phyloP scores from a whole-genome alignment of 2,888 invertebrate species.

The Oxycera nigricornis region DNA sequence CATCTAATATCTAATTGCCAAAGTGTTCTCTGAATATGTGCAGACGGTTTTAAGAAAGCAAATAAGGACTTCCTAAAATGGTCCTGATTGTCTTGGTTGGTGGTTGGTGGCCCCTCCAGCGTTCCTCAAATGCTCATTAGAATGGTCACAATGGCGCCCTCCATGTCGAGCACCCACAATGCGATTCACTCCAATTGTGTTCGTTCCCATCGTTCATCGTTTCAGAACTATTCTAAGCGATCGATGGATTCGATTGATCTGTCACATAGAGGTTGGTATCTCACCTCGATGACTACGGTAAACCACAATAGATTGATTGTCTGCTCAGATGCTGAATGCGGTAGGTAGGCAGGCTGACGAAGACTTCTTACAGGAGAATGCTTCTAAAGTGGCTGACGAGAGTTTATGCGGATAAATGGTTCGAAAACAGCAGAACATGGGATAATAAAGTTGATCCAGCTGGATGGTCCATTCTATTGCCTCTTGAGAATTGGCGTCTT shows the following conservation, averaged over 20 bases:
- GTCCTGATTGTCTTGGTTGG: neutral
- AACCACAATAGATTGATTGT: neutral
- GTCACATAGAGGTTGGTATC: too few relatives aligned
- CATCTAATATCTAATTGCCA: neutral
- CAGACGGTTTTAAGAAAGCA: neutral
- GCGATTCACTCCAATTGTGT: too few relatives aligned
- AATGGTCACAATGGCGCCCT: too few relatives aligned
- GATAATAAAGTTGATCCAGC: too few relatives aligned
- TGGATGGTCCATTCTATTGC: too few relatives aligned
- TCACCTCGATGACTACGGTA: neutral
- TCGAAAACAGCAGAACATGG: too few relatives aligned
- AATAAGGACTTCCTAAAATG: conserved; percentile 6
- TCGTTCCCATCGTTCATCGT: neutral
- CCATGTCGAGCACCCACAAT: conserved; percentile 1
- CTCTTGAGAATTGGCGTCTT: too few relatives aligned
- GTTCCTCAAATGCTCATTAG: neutral
- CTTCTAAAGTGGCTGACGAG: too few relatives aligned
- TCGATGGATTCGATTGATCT: neutral
- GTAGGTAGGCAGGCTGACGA: too few relatives aligned
- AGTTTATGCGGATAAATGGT: too few relatives aligned
- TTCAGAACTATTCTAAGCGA: neutral
- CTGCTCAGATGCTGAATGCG: too few relatives aligned
- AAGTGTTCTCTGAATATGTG: neutral
- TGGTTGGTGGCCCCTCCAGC: neutral
- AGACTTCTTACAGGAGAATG: too few relatives aligned